Percentiles rank a stretch among this genome's conserved stretches.
Evolutionary conservation across 1,140 invertebrate species (phyloP).

Genomic region (Ceratina japonica): DNA sequence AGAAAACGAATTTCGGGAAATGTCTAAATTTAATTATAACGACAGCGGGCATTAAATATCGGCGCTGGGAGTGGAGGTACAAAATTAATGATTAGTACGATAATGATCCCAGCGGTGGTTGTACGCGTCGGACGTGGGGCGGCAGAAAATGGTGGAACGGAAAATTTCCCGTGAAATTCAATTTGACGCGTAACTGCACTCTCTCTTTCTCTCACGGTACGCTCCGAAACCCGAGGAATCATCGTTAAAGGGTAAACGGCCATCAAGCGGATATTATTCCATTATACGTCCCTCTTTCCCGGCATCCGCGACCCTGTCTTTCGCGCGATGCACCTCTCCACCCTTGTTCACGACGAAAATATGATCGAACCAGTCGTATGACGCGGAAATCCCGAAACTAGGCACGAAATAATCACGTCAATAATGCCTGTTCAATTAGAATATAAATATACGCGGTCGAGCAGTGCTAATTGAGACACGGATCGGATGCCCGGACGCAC

Average conservation of each 20-base stretch:
- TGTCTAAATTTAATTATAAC: neutral
- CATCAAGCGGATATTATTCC: constrained; percentile 64
- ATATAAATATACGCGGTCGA: constrained; percentile 18
- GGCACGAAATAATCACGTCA: constrained; percentile 42
- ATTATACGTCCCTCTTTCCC: constrained; percentile 57
- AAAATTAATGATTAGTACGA: constrained; percentile 44
- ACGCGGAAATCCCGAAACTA: constrained; percentile 31
- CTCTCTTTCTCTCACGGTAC: constrained; percentile 28
- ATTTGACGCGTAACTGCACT: constrained; percentile 61
- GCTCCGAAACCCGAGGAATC: constrained; percentile 61
- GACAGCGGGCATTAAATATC: neutral
- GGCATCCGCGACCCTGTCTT: constrained; percentile 45
- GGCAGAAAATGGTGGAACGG: constrained; percentile 35
- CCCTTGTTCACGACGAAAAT: constrained; percentile 44
- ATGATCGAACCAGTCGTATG: neutral
- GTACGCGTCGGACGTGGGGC: neutral
- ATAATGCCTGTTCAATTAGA: constrained; percentile 30
- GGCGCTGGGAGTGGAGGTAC: neutral
- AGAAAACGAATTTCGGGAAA: neutral
- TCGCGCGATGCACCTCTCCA: constrained; percentile 33
- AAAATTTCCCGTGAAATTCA: constrained; percentile 60
- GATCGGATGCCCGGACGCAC: neutral
- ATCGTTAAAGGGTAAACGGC: constrained; percentile 70
- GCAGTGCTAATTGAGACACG: constrained; percentile 25
- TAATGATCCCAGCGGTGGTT: constrained; percentile 21